Base-by-base conservation (phyloP, 2,113 vertebrate species). In the Dendropsophus ebraccatus region DNA sequence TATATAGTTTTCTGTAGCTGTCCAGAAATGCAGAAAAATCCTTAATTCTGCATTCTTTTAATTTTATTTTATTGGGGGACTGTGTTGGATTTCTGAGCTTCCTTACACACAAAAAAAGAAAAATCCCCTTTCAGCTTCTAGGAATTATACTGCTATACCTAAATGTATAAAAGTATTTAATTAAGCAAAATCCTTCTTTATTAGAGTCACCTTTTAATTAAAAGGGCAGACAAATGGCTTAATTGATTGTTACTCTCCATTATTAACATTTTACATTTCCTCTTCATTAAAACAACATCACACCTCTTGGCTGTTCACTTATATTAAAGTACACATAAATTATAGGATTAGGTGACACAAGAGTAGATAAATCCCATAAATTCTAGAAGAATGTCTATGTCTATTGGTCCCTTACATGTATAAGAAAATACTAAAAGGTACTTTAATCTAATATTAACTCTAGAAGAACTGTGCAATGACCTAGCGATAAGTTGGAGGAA, bases 151-250 rank as follows among this genome's bases (percentile, higher is more conserved):
- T 35, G 30, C 65, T 69, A 0, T 2, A 69, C 65, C 16, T 1
- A 19, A 35, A 69, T 35, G 65, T 32, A 70, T 21, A 23, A 70
- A 41, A 70, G 67, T 70, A 70, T 70, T 70, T 70, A 70, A 70
- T 70, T 21, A 41, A 70, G 65, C 32, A 35, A 69, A 37, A 35
- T 37, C 67, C 35, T 70, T 70, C 67, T 41, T 70, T 70, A 70
- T 70, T 70, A 23, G 6, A 37, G 67, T 41, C 67, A 37, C 32
- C 4, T 37, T 70, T 1, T 70, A 70, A 70, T 70, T 70, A 70
- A 41, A 70, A 70, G 67, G 67, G 67, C 67, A 70, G 67, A 70
- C 67, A 70, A 70, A 70, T 70, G 67, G 35, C 32, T 70, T 70
- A 37, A 70, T 70, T 70, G 67, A 70, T 70, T 19, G 35, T 70